Evolutionary conservation across 2,888 invertebrate genomes (phyloP).

Genomic region (Clanis bilineata): DNA sequence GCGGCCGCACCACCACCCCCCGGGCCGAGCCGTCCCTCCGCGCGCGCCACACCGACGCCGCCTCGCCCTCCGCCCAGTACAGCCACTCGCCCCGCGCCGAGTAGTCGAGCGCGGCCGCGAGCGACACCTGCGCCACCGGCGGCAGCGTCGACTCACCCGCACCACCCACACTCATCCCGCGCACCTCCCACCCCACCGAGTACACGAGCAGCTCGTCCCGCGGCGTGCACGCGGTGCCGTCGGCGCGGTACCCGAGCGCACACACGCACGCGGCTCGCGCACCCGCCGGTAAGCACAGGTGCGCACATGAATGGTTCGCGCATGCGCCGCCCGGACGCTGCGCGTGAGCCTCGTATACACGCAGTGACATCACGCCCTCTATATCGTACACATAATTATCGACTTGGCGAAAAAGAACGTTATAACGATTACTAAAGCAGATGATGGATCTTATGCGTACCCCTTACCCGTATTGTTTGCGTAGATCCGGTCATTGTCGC

Average conservation of each 20-base stretch:
- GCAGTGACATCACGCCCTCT: slow-evolving; percentile 85
- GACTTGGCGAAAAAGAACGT: too few relatives aligned
- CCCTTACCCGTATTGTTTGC: slow-evolving; percentile 82
- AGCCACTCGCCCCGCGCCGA: slow-evolving; percentile 80
- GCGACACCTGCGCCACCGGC: slow-evolving; percentile 82
- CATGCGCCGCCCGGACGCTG: slow-evolving; percentile 70
- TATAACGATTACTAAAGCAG: background rate
- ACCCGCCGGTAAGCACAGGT: slow-evolving; percentile 87
- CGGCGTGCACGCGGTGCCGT: slow-evolving; percentile 44
- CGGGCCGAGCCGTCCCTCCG: slow-evolving; percentile 89
- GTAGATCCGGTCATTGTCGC: slow-evolving; percentile 59
- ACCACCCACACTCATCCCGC: slow-evolving; percentile 77
- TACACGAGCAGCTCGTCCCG: slow-evolving; percentile 88
- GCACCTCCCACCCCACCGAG: slow-evolving; percentile 89
- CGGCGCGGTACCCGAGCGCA: slow-evolving; percentile 83
- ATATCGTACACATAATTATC: slow-evolving; percentile 21
- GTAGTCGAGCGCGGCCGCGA: slow-evolving; percentile 87
- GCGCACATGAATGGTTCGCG: slow-evolving; percentile 85
- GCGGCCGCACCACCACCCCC: slow-evolving; percentile 81
- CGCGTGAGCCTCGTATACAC: slow-evolving; percentile 86
- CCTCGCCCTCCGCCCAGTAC: slow-evolving; percentile 92
- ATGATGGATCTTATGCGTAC: background rate
- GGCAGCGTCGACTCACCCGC: slow-evolving; percentile 45
- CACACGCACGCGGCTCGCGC: slow-evolving; percentile 86
- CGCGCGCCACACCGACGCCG: slow-evolving; percentile 88